Base-by-base conservation (phyloP, 2,797 vertebrate genomes). In the Varecia variegata region DNA sequence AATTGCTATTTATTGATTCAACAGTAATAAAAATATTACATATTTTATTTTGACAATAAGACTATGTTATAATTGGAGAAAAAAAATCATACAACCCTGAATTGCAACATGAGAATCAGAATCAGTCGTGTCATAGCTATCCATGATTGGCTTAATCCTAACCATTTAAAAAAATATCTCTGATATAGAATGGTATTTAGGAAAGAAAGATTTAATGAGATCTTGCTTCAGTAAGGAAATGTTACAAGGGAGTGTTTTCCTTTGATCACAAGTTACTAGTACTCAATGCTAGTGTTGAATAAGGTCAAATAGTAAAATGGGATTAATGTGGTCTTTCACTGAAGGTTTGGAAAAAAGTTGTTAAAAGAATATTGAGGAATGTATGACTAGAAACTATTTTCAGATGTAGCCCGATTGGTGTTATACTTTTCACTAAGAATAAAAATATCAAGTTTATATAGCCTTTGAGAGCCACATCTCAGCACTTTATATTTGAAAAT, bases 1-100 rank as follows among this genome's bases (percentile, higher is more conserved):
- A 96, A 93, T 58, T 94, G 32, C 87, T 93, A 47, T 96, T 97
- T 94, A 90, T 60, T 86, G 65, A 97, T 97, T 98, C 97, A 96
- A 96, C 94, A 70, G 97, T 88, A 89, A 45, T 9, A 84, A 88
- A 92, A 96, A 83, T 62, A 88, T 47, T 65, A 65, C 27, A 35
- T 60, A 54, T 65, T 83, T 56, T 90, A 71, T 47, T 90, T 91
- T 92, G 58, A 97, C 38, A 92, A 45, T 20, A 21, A 88, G 35
- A 81, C 21, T 45, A 25, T 20, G 15, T 62, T 54, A 13, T 67
- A 90, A 95, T 52, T 38, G 11, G 77, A 27, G 15, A 12, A 21
- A 5, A 35, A 65, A 35, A 62, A 92, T 92, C 62, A 14, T 47
- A 35, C 2, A 23, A 87, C 70, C 2, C 0, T 45, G 32, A 97